A percentile compares a stretch with the other conserved stretches of the same genome.
Evolutionary conservation across 1,140 invertebrate species (phyloP).

Genomic region (Pogonomyrmex barbatus): DNA sequence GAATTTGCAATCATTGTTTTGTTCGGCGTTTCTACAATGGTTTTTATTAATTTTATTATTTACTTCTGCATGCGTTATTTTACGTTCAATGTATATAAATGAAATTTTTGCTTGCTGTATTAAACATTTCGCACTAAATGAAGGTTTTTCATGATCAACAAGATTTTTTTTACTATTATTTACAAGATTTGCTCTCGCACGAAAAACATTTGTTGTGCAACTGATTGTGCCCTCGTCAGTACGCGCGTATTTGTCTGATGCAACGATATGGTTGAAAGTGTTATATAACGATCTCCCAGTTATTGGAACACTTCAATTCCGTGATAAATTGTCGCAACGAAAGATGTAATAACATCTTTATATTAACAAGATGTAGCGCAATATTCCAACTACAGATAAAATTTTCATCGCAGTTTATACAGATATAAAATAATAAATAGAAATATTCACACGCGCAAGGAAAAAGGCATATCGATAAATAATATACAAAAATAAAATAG

Average conservation of each 20-base stretch:
- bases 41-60: background rate
- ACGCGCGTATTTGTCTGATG: background rate
- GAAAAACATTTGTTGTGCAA: slow-evolving; percentile 34
- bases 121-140: background rate
- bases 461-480: background rate
- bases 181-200: background rate
- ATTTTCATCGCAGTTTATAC: background rate
- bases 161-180: no score
- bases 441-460: background rate
- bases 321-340: background rate
- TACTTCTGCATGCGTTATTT: background rate
- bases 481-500: no score
- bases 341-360: background rate
- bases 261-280: slow-evolving; percentile 2
- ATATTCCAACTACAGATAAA: background rate
- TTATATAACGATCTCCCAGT: slow-evolving; percentile 23
- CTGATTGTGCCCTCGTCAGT: slow-evolving; percentile 13
- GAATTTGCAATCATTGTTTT: background rate
- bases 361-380: background rate
- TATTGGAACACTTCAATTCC: background rate
- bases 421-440: slow-evolving; percentile 17
- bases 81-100: background rate
- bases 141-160: background rate
- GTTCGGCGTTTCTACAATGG: background rate
- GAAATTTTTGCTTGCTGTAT: background rate